Conservation (phyloP, 2,113 vertebrate species). For the Xenus cinereus region DNA sequence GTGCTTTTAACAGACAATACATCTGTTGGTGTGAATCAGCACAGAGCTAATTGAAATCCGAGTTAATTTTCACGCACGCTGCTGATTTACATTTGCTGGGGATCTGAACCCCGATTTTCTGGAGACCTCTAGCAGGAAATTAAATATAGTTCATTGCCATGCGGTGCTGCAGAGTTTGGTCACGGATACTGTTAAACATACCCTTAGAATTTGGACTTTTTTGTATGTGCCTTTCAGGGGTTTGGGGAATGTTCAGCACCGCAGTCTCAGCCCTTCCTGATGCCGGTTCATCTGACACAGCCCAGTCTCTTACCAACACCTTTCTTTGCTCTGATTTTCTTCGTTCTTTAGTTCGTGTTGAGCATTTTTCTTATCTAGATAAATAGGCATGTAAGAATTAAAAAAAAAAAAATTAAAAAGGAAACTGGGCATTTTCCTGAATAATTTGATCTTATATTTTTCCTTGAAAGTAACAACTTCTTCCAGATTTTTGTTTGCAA, state of each 20-base stretch:
- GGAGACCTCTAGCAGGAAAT: neutral
- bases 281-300: neutral
- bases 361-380: neutral
- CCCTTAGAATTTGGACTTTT: neutral
- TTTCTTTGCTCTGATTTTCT: neutral
- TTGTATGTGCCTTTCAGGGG: neutral
- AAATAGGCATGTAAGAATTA: neutral
- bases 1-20: rapidly evolving
- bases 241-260: rapidly evolving
- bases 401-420: neutral
- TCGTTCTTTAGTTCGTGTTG: rapidly evolving
- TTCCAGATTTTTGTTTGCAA: neutral
- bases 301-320: neutral
- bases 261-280: neutral
- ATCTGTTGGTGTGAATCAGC: neutral
- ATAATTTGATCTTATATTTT: neutral
- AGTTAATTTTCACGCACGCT: neutral
- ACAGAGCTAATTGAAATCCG: neutral
- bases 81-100: neutral
- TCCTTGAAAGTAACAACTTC: neutral
- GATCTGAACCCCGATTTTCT: neutral
- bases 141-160: rapidly evolving
- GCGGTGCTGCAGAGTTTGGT: rapidly evolving
- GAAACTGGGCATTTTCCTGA: rapidly evolving
- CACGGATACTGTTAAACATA: rapidly evolving